These are phyloP conservation scores for Tenebrio molitor DNA, from an alignment of 1,140 invertebrate species.

Conservation along the genomic window DNA sequence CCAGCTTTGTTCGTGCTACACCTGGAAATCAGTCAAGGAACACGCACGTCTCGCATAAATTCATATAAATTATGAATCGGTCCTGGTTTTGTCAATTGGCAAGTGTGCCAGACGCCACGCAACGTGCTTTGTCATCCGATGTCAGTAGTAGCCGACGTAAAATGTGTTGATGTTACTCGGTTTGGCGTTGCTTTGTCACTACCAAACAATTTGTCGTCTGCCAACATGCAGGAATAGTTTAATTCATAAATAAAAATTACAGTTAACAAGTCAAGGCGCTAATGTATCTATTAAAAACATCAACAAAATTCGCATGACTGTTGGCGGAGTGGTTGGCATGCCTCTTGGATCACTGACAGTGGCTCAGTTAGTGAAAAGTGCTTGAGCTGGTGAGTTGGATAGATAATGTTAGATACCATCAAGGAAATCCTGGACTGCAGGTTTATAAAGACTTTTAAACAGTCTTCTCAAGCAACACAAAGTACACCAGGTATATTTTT, in stretches of 20 bases:
- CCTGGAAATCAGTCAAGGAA: not conserved
- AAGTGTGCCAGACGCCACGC: not conserved
- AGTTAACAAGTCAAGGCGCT: not conserved
- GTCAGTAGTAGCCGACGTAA: not conserved
- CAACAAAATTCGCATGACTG: slow-evolving; percentile 23
- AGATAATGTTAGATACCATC: slow-evolving; percentile 61
- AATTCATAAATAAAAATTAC: not conserved
- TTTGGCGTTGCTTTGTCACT: not conserved
- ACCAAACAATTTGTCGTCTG: not conserved
- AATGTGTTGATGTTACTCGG: not conserved
- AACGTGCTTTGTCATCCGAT: not conserved
- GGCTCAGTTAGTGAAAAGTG: slow-evolving; percentile 36
- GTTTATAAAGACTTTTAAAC: slow-evolving; percentile 52
- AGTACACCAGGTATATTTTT: slow-evolving; percentile 36
- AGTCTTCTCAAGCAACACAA: slow-evolving; percentile 46
- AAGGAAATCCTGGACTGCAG: slow-evolving; percentile 57
- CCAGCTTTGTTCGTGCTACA: too few species aligned
- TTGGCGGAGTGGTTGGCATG: slow-evolving; percentile 30
- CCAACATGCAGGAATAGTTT: not conserved
- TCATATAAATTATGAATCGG: not conserved
- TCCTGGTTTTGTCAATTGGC: not conserved
- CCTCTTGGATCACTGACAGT: not conserved
- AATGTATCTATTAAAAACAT: slow-evolving; percentile 9
- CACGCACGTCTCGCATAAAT: not conserved
- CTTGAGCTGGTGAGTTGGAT: slow-evolving; percentile 37